phyloP scores from a whole-genome alignment of 2,797 vertebrate genomes.

The Poeciliopsis gracilis region DNA sequence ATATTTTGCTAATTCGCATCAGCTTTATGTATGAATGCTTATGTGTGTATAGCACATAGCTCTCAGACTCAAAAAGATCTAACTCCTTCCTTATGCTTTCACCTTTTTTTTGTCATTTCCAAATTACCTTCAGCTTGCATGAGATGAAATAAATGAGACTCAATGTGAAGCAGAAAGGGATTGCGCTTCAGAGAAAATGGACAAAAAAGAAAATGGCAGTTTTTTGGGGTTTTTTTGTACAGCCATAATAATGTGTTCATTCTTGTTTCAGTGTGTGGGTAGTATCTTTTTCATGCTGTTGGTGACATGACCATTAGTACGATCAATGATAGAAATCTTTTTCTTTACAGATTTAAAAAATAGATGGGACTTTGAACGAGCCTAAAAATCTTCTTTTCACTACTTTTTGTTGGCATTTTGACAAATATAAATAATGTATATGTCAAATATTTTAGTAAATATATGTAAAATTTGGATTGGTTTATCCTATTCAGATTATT shows the following conservation, averaged over 20 bases:
- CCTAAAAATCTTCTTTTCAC: neutral
- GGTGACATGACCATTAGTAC: slow-evolving; percentile 1
- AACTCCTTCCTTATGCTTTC: slow-evolving; percentile 28
- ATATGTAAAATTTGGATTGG: neutral
- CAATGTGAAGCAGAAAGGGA: slow-evolving; percentile 13
- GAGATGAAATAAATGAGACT: slow-evolving; percentile 18
- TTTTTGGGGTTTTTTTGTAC: neutral
- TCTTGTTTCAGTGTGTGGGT: slow-evolving; percentile 13
- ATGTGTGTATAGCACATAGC: slow-evolving; percentile 15
- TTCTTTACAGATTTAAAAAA: slow-evolving; percentile 7
- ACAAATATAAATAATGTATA: neutral
- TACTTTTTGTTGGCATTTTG: neutral
- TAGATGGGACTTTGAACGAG: neutral
- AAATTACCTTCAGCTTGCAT: slow-evolving; percentile 35
- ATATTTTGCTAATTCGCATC: neutral
- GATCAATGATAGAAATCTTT: neutral
- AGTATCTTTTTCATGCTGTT: slow-evolving; percentile 13
- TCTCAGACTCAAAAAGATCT: slow-evolving; percentile 30
- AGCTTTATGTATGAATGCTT: neutral
- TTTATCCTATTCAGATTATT: neutral
- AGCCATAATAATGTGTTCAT: neutral
- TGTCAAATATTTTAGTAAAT: neutral
- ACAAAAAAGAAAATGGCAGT: neutral
- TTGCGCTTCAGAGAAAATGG: neutral
- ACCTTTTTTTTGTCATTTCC: slow-evolving; percentile 40